Base-by-base conservation (phyloP, 2,113 vertebrate species). In the Cepphus grylle region DNA sequence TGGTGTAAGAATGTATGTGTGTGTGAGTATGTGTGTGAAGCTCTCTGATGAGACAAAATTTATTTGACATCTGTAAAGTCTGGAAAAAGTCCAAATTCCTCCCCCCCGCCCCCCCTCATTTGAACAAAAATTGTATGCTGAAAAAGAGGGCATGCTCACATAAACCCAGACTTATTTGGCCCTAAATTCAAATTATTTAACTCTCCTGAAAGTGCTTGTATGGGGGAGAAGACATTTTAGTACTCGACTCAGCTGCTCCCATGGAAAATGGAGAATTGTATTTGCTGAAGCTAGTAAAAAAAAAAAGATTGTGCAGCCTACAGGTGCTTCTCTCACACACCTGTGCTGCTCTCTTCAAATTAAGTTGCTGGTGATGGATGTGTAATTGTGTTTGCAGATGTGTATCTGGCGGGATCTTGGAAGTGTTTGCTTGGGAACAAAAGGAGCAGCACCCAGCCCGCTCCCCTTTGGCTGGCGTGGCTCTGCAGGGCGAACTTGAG, bases 281-380 rank as follows among this genome's bases (percentile, higher is more conserved):
- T 91, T 92, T 96, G 40, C 82, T 56, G 76, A 95, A 91, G 61
- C 13, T 56, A 34, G 26, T 67, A 49, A 52, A 83, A 86, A 79
- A 79, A 80, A 76, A 81, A 76, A 76, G 14, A 53, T 9, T 50
- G 22, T 52, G 78, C 61, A 55, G 69, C 56, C 25, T 89, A 87
- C 83, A 86, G 91, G 91, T 96, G 72, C 85, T 76, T 77, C 55
- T n/a, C 53, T 86, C 72, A 71, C 94, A 78, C 82, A 90, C 90
- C 88, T 91, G 65, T 91, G 43, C 80, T 59, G 27, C 77, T 81
- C 47, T 84, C 47, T 43, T 81, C 83, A 89, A 93, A 96, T 94
- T 86, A 93, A 76, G 66, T 36, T 69, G 59, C 27, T 71, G 86
- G 52, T 96, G 95, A 96, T 87, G 88, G 94, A 94, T 65, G 25